Base-by-base conservation (phyloP, 2,888 invertebrate species). In the Lydus trimaculatus region DNA sequence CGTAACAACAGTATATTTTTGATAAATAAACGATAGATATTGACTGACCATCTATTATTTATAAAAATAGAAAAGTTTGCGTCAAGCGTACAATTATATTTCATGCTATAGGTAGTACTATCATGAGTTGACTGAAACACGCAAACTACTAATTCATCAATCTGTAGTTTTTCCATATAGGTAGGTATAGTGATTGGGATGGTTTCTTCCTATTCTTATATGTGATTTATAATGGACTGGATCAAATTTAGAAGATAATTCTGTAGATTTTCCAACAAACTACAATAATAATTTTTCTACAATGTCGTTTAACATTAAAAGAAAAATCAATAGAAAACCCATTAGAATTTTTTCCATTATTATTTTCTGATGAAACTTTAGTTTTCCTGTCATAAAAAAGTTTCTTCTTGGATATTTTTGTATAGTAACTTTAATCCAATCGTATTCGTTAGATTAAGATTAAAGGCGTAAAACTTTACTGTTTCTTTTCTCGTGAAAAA, bases 131-230 rank as follows among this genome's bases (percentile, higher is more conserved):
- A 67, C 65, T 59, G 72, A 5, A 48, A 13, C 75, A 75, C 73
- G 75, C 72, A 65, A 73, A 70, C 65, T 67, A 65, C 64, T 64
- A 73, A 73, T 75, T 70, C 69, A 72, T 75, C 73, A 73, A 25
- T 20, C 48, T 2, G 20, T 48, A 73, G 67, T 69, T 63, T 13
- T 43, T 43, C 1, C 7, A 9, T 33, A 9, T 33, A 1, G 2
- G n/a, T n/a, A n/a, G 33, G 4, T 36, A 15, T 36, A 17, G 17
- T 43, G 43, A 43, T 56, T 56, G 25, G 43, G 25, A 56, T 25
- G 13, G 15, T 56, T 25, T 56, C n/a, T n/a, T n/a, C n/a, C 25
- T 25, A 56, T 43, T 17, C 43, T 56, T 25, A 13, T 11, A 25
- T 5, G 5, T 25, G 56, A 25, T 56, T 56, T 20, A 11, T 52